These are phyloP conservation scores for Beris chalybata DNA, from an alignment of 2,888 invertebrate species.

Conservation along the genomic window DNA sequence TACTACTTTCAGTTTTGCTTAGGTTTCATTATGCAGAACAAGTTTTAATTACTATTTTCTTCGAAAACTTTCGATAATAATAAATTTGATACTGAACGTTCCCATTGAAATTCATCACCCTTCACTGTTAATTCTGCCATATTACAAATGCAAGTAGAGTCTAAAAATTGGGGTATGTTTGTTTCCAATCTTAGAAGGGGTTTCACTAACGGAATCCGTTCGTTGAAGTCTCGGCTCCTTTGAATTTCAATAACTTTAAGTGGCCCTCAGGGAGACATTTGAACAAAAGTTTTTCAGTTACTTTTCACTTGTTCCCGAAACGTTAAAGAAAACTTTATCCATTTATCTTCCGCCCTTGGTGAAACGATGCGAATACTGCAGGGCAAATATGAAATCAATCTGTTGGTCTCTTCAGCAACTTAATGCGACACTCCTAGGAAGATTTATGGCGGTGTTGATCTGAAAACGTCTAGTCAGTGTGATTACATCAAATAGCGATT, in stretches of 20 bases:
- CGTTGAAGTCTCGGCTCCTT: constrained; percentile 1
- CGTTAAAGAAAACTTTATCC: constrained; percentile 20
- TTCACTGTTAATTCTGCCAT: no score
- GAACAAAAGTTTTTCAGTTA: constrained; percentile 23
- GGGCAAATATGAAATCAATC: constrained; percentile 21
- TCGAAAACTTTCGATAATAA: no score
- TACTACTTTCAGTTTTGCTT: background rate
- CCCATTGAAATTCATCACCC: no score
- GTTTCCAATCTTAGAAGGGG: constrained; percentile 7
- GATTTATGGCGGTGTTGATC: constrained; percentile 20
- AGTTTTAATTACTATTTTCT: no score
- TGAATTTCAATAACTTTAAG: constrained; percentile 6
- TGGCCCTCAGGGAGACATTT: constrained; percentile 14
- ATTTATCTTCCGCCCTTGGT: constrained; percentile 16
- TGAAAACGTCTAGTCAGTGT: constrained; percentile 8
- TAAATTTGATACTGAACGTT: no score
- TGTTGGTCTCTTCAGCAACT: background rate
- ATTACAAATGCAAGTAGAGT: no score
- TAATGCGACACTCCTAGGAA: background rate
- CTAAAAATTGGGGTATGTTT: background rate
- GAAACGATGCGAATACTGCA: background rate
- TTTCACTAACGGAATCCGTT: background rate
- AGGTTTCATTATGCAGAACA: no score
- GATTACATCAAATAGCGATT: constrained; percentile 12
- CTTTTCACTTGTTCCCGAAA: constrained; percentile 3